Percentiles rank a stretch among this genome's conserved stretches.
Conservation (phyloP, 2,113 vertebrate genomes). For the Mobula birostris region DNA sequence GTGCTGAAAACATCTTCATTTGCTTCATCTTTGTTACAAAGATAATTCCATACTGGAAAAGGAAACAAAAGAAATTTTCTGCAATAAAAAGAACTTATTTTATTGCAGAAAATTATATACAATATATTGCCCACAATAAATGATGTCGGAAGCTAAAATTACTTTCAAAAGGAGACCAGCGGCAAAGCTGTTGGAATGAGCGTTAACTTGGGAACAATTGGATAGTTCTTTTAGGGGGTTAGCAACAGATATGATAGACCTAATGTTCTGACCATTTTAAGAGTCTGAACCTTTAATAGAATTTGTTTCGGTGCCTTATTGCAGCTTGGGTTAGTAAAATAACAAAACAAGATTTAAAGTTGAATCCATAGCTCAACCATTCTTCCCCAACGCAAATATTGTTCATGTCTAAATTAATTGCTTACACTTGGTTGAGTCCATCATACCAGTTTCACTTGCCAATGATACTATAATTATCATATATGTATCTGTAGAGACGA, state of each 20-base stretch:
- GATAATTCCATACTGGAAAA: neutral
- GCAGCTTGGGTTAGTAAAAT: neutral
- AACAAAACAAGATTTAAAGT: neutral
- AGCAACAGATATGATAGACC: too few species aligned
- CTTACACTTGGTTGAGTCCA: too few species aligned
- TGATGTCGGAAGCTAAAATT: too few species aligned
- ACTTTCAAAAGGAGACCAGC: neutral
- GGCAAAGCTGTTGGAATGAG: neutral
- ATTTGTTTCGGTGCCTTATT: neutral
- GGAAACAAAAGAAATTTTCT: neutral
- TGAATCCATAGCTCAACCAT: neutral
- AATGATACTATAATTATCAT: too few species aligned
- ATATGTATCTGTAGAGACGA: too few species aligned
- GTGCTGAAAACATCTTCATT: neutral
- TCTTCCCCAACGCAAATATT: neutral
- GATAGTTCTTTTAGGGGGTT: too few species aligned
- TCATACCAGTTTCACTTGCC: too few species aligned
- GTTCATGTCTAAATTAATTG: neutral
- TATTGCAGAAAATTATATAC: neutral
- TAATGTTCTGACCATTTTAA: too few species aligned
- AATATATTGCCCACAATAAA: too few species aligned
- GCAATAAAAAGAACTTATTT: neutral
- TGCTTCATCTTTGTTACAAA: neutral
- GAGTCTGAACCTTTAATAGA: neutral
- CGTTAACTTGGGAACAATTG: neutral